These are phyloP conservation scores for Mionectes olivaceus DNA, from an alignment of 2,797 vertebrate species.

Conservation along the genomic window DNA sequence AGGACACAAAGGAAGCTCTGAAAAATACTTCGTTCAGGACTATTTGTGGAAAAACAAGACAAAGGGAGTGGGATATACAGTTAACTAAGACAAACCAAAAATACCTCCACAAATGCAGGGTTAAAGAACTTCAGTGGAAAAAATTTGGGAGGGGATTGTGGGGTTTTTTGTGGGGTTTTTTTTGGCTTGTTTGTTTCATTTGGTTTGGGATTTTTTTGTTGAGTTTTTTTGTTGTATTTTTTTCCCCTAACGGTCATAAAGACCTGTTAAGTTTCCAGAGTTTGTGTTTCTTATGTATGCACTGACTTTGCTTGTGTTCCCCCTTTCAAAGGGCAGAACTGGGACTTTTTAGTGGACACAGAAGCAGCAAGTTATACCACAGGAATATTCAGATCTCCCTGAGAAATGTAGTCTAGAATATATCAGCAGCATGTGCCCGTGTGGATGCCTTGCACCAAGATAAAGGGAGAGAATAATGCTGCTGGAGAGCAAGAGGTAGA, in stretches of 20 bases:
- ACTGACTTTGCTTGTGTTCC: not conserved
- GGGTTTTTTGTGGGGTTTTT: not conserved
- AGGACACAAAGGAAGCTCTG: not conserved
- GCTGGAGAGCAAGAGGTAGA: conserved; percentile 53
- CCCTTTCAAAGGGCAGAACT: not conserved
- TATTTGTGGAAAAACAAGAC: not conserved
- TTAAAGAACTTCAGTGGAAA: not conserved
- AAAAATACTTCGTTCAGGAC: not conserved
- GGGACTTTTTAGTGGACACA: not conserved
- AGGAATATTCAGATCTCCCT: not conserved
- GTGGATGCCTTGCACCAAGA: not conserved
- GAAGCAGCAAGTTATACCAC: not conserved
- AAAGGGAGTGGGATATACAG: fast-evolving
- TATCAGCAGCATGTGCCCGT: not conserved
- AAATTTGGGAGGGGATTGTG: fast-evolving
- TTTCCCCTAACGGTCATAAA: not conserved
- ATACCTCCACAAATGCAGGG: not conserved
- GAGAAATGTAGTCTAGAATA: not conserved
- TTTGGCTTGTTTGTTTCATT: not conserved
- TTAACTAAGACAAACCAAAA: not conserved
- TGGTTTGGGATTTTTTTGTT: not conserved
- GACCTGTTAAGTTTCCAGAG: not conserved
- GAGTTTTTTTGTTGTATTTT: fast-evolving
- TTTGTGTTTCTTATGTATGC: not conserved
- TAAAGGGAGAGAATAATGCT: conserved; percentile 22